These are phyloP conservation scores for Andrena camellia DNA, from an alignment of 2,888 invertebrate species.

Conservation along the genomic window DNA sequence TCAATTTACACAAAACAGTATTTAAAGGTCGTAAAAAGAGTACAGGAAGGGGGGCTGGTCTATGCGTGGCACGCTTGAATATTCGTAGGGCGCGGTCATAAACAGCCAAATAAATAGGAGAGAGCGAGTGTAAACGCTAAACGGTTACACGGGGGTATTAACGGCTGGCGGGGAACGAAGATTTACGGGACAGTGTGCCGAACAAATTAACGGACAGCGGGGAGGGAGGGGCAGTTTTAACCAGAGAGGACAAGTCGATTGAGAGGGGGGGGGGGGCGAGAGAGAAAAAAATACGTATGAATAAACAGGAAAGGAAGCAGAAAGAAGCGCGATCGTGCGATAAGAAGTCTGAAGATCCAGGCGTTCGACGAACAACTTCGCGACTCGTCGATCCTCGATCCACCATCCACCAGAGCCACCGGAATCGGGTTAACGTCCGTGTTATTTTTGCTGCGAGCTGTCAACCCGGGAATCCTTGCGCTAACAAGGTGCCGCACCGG, in stretches of 20 bases:
- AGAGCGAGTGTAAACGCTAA: slow-evolving; percentile 54
- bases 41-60: slow-evolving; percentile 11
- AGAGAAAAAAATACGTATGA: slow-evolving; percentile 12
- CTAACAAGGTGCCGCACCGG: slow-evolving; percentile 84
- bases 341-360: slow-evolving; percentile 23
- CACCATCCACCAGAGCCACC: slow-evolving; percentile 7
- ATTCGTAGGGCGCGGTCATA: slow-evolving; percentile 51
- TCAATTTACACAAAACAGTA: slow-evolving; percentile 42
- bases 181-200: slow-evolving; percentile 47
- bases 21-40: slow-evolving; percentile 42
- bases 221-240: background rate
- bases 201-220: slow-evolving; percentile 49
- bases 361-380: slow-evolving; percentile 20
- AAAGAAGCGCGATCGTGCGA: too few species aligned
- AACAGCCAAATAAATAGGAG: slow-evolving; percentile 56
- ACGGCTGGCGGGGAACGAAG: slow-evolving; percentile 16
- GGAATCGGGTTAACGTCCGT: slow-evolving; percentile 81
- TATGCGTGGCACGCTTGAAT: slow-evolving; percentile 29
- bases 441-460: slow-evolving; percentile 82
- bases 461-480: slow-evolving; percentile 82
- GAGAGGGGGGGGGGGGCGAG: background rate
- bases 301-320: slow-evolving; percentile 8
- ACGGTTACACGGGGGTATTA: slow-evolving; percentile 50
- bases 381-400: slow-evolving; percentile 14
- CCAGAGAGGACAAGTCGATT: background rate